Evolutionary conservation across 1,140 invertebrate genomes (phyloP).

Genomic region (Geopemphigus sp.): DNA sequence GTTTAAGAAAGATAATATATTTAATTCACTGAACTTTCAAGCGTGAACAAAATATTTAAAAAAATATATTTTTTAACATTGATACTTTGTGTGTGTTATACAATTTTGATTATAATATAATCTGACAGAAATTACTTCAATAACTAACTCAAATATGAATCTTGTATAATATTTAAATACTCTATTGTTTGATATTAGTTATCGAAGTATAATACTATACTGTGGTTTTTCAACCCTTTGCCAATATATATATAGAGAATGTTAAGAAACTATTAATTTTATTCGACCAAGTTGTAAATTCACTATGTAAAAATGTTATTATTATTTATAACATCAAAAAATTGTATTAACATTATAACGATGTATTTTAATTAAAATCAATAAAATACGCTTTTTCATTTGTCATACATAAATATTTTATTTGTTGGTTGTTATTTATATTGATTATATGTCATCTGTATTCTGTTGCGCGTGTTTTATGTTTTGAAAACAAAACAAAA

Average conservation of each 20-base stretch:
- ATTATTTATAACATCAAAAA: conserved; percentile 10
- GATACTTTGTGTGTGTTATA: background rate
- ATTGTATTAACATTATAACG: conserved; percentile 5
- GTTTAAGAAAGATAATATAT: background rate
- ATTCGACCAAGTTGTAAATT: conserved; percentile 2
- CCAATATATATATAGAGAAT: background rate
- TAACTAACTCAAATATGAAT: background rate
- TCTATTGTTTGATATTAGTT: background rate
- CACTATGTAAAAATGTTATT: background rate
- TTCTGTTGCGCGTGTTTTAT: no score
- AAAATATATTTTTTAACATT: background rate
- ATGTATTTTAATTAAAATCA: conserved; percentile 6
- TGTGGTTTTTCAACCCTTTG: background rate
- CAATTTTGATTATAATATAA: background rate
- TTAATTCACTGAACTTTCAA: background rate
- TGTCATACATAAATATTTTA: background rate
- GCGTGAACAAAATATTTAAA: background rate
- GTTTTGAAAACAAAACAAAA: no score
- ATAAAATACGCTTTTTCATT: conserved; percentile 6
- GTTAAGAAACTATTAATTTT: conserved; percentile 11
- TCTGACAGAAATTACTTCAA: background rate
- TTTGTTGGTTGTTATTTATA: background rate
- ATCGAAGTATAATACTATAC: background rate
- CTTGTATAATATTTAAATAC: background rate
- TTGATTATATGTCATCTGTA: no score